Conservation (phyloP, 2,113 vertebrate genomes). For the Halichoerus grypus region DNA sequence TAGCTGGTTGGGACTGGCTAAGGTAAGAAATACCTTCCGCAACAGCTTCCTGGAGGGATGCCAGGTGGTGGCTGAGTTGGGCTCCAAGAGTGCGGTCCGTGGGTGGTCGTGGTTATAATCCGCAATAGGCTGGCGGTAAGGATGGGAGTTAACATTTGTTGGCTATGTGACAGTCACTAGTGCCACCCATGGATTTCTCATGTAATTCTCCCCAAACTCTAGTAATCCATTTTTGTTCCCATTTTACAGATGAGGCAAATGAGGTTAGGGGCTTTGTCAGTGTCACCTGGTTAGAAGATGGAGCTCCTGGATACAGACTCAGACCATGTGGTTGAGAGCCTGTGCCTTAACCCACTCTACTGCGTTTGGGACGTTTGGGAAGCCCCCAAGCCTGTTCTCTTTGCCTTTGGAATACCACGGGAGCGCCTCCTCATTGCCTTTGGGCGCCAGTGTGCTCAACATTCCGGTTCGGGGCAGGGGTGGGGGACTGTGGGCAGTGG, state of each 20-base stretch:
- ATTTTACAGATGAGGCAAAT: background rate
- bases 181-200: background rate
- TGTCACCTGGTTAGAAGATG: background rate
- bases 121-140: accelerated
- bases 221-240: background rate
- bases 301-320: background rate
- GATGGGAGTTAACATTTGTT: background rate
- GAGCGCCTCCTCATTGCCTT: no score
- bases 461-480: background rate
- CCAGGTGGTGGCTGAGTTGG: background rate
- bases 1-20: background rate
- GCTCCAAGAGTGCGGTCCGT: background rate
- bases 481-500: accelerated
- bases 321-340: background rate
- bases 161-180: background rate
- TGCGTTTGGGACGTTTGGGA: background rate
- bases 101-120: background rate
- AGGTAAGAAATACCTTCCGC: background rate
- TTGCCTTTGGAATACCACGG: background rate
- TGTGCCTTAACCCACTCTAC: no score
- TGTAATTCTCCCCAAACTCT: background rate
- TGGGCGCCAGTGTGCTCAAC: no score
- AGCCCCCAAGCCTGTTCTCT: background rate
- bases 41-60: background rate
- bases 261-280: background rate